A percentile compares a stretch with the other conserved stretches of the same genome.
Evolutionary conservation across 2,888 invertebrate genomes (phyloP).

Genomic region (Bibio marci): DNA sequence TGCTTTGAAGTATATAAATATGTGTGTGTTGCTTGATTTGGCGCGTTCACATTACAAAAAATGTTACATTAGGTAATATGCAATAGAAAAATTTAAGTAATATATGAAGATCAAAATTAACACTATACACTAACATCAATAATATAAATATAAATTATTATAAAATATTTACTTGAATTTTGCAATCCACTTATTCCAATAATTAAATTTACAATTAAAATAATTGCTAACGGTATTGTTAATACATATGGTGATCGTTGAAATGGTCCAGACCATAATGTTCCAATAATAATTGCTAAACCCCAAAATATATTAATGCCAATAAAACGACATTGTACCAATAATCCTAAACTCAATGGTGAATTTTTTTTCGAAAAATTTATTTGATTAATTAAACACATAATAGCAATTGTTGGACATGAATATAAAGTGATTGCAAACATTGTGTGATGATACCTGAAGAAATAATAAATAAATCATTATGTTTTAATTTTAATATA

Average conservation of each 20-base stretch:
- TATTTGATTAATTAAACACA: slow-evolving; percentile 1
- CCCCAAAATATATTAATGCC: slow-evolving; percentile 20
- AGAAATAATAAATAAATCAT: slow-evolving; percentile 2
- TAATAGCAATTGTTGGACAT: slow-evolving; percentile 13
- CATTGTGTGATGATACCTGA: slow-evolving; percentile 16
- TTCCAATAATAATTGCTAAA: slow-evolving; percentile 16
- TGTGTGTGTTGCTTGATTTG: too few relatives aligned
- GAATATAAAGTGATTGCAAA: slow-evolving; percentile 18
- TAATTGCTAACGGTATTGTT: slow-evolving; percentile 16
- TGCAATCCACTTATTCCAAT: slow-evolving; percentile 15
- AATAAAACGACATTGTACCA: slow-evolving; percentile 18
- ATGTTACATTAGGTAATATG: too few relatives aligned
- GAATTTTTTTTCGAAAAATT: slow-evolving; percentile 5
- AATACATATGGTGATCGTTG: slow-evolving; percentile 18
- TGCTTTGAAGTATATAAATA: too few relatives aligned
- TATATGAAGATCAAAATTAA: not conserved
- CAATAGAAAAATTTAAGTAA: not conserved
- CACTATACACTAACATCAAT: not conserved
- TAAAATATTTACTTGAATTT: slow-evolving; percentile 16
- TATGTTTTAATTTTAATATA: too few relatives aligned
- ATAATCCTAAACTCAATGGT: slow-evolving; percentile 18
- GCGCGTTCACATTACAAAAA: too few relatives aligned
- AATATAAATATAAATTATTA: not conserved
- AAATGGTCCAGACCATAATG: slow-evolving; percentile 12
- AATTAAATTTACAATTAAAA: slow-evolving; percentile 14